Evolutionary conservation across 2,113 vertebrate genomes (phyloP), one percentile per base, ranked within the genome.

Genomic region (Podilymbus podiceps): DNA sequence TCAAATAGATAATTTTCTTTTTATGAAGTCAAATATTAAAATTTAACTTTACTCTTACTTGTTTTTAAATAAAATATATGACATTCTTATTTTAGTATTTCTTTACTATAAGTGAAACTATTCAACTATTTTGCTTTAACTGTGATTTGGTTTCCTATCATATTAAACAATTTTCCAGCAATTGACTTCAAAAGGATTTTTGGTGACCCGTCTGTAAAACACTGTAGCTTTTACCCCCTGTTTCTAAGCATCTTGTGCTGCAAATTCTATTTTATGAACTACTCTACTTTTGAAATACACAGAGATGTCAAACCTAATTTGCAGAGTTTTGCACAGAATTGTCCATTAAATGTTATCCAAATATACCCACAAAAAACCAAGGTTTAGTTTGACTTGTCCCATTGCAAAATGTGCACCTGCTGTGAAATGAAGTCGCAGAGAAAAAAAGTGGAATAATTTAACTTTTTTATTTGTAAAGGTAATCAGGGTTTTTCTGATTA

Each of bases 391-490:
- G 97, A 98, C 97, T 98, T 97, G 89, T 97, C 97, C 98, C 91
- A 33, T 92, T 97, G 97, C 85, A 96, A 97, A 98, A 95, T 97
- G 87, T 94, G 91, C 95, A 98, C 97, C 97, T 98, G 97, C 98
- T 98, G 96, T 96, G 94, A 98, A 98, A 98, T 97, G 96, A 97
- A 98, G 90, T 95, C 81, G 1, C 52, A 86, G 75, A 82, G 60
- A 59, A 85, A 95, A 97, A 98, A 98, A 98, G 98, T 98, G 98
- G 99, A 99, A 99, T 99, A 99, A 99, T 99, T 99, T 99, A 99
- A 99, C 98, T 99, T 99, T 99, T 99, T 99, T 99, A 99, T 99
- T 99, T 99, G 98, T 99, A 99, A 99, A 99, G 99, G 99, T 99
- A 99, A 99, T 99, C 99, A 99, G 98, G 98, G 98, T 98, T 97